These are phyloP conservation scores for Dorcus parallelipipedus DNA, from an alignment of 2,888 invertebrate genomes.

Conservation along the genomic window DNA sequence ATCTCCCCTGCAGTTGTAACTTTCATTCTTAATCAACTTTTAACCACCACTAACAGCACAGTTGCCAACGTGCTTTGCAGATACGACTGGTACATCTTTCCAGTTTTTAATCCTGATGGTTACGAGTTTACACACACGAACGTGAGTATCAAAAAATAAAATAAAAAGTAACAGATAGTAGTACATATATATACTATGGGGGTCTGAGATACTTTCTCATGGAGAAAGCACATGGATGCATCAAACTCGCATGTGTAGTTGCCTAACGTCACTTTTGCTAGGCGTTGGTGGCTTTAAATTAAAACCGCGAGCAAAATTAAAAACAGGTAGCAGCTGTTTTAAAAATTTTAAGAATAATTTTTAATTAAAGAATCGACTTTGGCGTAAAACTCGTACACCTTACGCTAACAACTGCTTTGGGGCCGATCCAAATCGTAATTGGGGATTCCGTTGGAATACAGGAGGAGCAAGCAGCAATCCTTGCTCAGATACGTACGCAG, in stretches of 20 bases:
- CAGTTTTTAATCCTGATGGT: constrained; percentile 73
- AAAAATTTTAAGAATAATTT: too few species aligned
- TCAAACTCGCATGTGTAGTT: too few species aligned
- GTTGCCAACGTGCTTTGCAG: constrained; percentile 59
- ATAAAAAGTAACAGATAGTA: too few species aligned
- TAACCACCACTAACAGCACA: constrained; percentile 57
- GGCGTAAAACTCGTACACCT: constrained; percentile 65
- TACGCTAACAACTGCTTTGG: constrained; percentile 55
- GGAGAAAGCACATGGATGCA: too few species aligned
- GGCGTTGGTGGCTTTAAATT: too few species aligned
- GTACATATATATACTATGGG: too few species aligned
- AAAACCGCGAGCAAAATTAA: too few species aligned
- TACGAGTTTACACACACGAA: constrained; percentile 61
- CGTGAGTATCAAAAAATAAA: constrained; percentile 48
- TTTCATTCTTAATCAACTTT: constrained; percentile 63
- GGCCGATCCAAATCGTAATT: constrained; percentile 76
- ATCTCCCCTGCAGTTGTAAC: constrained; percentile 40
- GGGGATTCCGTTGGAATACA: constrained; percentile 65
- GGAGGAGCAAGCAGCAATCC: constrained; percentile 55
- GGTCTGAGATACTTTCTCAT: too few species aligned
- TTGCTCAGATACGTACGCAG: constrained; percentile 64
- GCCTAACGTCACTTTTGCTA: too few species aligned
- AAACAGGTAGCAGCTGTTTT: too few species aligned
- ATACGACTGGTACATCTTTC: constrained; percentile 74
- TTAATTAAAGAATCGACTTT: constrained; percentile 56